phyloP scores from a whole-genome alignment of 2,113 vertebrate species.

The Caranx ignobilis region DNA sequence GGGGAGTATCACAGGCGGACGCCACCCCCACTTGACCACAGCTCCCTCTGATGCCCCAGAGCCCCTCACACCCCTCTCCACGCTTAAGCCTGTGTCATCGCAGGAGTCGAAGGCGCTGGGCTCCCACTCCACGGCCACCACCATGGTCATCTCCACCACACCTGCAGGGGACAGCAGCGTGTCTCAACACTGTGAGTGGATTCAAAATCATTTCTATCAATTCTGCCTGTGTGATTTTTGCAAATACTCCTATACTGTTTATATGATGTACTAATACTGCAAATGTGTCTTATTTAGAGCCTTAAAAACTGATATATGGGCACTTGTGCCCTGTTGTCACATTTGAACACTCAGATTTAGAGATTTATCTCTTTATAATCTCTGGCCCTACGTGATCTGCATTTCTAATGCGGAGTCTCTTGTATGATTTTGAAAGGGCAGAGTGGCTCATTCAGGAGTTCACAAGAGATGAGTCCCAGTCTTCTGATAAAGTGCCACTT shows the following conservation, averaged over 20 bases:
- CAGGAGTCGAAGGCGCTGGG: slow-evolving; percentile 62
- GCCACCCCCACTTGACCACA: slow-evolving; percentile 45
- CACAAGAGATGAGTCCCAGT: background rate
- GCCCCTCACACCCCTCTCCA: slow-evolving; percentile 46
- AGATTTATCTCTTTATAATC: background rate
- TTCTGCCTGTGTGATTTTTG: background rate
- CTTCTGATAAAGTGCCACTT: slow-evolving; percentile 14
- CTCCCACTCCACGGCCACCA: slow-evolving; percentile 63
- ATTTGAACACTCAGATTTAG: background rate
- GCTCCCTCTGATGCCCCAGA: slow-evolving; percentile 64
- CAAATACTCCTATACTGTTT: background rate
- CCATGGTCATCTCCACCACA: slow-evolving; percentile 72
- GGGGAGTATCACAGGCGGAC: slow-evolving; percentile 71
- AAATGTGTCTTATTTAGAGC: background rate
- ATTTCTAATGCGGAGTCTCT: background rate
- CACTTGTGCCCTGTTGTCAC: background rate
- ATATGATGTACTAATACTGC: background rate
- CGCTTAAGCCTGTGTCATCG: slow-evolving; percentile 60
- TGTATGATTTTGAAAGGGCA: background rate
- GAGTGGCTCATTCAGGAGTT: background rate
- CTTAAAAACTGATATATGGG: background rate
- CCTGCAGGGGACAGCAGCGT: slow-evolving; percentile 83
- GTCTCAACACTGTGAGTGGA: slow-evolving; percentile 92
- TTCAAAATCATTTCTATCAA: background rate
- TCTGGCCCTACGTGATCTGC: background rate